Base-by-base conservation (phyloP, 2,888 invertebrate genomes). In the Catotricha subobsoleta region DNA sequence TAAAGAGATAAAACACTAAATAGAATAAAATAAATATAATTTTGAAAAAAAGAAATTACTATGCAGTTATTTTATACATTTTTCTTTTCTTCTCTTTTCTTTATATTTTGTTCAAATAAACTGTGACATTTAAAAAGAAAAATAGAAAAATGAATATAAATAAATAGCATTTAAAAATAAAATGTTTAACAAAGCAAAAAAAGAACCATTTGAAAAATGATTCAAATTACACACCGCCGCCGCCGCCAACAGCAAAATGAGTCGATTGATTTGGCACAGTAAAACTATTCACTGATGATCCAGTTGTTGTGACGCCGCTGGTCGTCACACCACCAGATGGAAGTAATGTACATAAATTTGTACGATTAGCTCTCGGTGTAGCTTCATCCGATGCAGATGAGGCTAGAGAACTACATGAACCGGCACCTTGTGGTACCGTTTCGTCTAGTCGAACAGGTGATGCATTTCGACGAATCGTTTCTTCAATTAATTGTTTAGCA, bases 381-480 rank as follows among this genome's bases (percentile, higher is more conserved):
- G 41, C 68, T 48, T 74, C 74, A 48, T 74, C 73, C 3, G 77
- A 76, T 46, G 78, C 78, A 49, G 75, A 76, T 48, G 81, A 82
- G 59, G 82, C 81, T 44, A 82, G 70, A 47, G 81, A 82, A 40
- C 79, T 80, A 57, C 79, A 81, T 43, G 81, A 80, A 43, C 71
- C 73, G 16, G 15, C 73, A 49, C 70, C 69, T 41, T 68, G 67
- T 40, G 67, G 64, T 44, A 71, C 68, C 40, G 67, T 64, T 44
- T 71, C 68, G 48, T 79, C 72, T 51, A 74, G 65, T 51, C 84
- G 72, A 51, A 88, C 82, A 40, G 91, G 90, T 39, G 91, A 92
- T 50, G 90, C 88, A 68, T 94, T 94, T 56, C 91, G 77, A 48
- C 87, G 76, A 55, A 94, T 94, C 48, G 92, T 92, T 58, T 92